A percentile compares a stretch with the other conserved stretches of the same genome.
Evolutionary conservation across 2,797 vertebrate genomes (phyloP).

Genomic region (Ataeniobius toweri): DNA sequence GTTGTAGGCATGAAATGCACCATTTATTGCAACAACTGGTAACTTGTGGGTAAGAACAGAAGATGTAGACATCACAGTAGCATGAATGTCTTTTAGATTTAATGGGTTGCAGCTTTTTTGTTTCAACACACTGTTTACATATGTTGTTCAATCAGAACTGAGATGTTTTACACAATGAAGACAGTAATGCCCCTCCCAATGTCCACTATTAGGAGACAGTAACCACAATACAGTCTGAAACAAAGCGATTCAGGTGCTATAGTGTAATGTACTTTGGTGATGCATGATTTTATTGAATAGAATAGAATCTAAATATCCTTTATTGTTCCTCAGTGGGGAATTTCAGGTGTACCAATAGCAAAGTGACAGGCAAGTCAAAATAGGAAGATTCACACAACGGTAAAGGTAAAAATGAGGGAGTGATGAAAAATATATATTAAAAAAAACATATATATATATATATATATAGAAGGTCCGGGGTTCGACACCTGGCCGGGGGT

Average conservation of each 20-base stretch:
- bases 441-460: too few species aligned
- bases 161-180: slow-evolving; percentile 8
- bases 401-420: too few species aligned
- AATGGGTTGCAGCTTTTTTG: background rate
- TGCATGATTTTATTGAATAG: background rate
- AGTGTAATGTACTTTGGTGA: background rate
- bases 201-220: slow-evolving; percentile 1
- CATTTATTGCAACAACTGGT: background rate
- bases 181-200: background rate
- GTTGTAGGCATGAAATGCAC: background rate
- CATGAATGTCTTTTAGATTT: background rate
- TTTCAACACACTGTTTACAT: slow-evolving; percentile 1
- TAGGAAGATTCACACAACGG: too few species aligned
- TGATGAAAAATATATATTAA: too few species aligned
- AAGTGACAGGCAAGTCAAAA: too few species aligned
- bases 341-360: too few species aligned
- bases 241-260: background rate
- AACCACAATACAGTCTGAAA: background rate
- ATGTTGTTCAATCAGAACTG: background rate
- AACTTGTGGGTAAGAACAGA: background rate
- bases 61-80: background rate
- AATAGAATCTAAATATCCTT: too few species aligned
- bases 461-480: too few species aligned
- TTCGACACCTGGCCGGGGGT: too few species aligned
- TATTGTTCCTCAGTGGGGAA: too few species aligned